A percentile compares a stretch with the other conserved stretches of the same genome.
phyloP scores from a whole-genome alignment of 2,113 vertebrate species.

The Glaucomys volans region DNA sequence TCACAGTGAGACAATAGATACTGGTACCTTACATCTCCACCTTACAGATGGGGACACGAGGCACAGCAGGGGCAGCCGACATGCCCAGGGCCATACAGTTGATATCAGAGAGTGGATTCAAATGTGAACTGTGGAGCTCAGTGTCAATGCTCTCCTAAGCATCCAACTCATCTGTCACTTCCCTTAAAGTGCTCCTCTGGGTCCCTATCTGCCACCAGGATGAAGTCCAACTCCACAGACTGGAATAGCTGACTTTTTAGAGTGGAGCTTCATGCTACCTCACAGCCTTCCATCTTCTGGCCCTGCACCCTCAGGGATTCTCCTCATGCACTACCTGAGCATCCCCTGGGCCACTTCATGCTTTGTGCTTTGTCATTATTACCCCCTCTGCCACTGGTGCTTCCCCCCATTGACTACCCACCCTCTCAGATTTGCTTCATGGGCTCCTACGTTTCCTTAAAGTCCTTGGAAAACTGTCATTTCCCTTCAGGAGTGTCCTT shows the following conservation, averaged over 20 bases:
- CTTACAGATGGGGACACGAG: not conserved
- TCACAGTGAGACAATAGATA: not conserved
- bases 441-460: not conserved
- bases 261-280: not conserved
- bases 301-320: too few relatives aligned
- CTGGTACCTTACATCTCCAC: not conserved
- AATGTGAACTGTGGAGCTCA: not conserved
- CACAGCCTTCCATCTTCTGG: not conserved
- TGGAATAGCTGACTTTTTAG: not conserved
- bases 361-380: not conserved
- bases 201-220: not conserved
- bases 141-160: not conserved
- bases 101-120: not conserved
- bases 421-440: not conserved
- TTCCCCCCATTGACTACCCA: not conserved
- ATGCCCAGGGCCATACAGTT: not conserved
- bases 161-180: not conserved
- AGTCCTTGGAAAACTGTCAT: not conserved
- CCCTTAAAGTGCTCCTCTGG: not conserved
- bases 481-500: not conserved
- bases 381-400: not conserved
- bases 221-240: not conserved
- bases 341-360: not conserved
- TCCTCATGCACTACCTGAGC: not conserved
- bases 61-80: not conserved